These are phyloP conservation scores for Lophotis ruficrista DNA, from an alignment of 2,113 vertebrate species.

Conservation along the genomic window DNA sequence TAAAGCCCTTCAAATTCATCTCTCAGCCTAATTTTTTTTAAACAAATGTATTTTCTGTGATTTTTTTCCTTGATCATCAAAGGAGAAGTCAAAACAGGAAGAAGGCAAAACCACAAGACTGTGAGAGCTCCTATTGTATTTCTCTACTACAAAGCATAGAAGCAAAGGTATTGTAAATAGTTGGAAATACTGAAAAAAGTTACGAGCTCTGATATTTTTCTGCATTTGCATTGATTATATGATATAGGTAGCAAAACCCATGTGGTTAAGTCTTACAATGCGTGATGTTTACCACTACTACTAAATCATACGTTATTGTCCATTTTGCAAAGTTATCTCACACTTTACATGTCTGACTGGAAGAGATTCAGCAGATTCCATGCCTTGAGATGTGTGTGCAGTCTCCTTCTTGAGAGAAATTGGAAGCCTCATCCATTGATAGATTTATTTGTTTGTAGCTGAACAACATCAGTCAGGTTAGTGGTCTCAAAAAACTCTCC, in stretches of 20 bases:
- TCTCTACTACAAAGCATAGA: conserved; percentile 12
- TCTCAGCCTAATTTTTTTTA: conserved; percentile 44
- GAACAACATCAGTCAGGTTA: neutral
- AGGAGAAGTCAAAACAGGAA: conserved; percentile 5
- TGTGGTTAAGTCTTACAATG: neutral
- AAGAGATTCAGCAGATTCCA: neutral
- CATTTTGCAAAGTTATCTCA: neutral
- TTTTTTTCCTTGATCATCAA: conserved; percentile 25
- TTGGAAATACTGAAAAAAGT: neutral
- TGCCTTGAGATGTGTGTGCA: neutral
- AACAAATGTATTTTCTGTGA: neutral
- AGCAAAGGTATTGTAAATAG: neutral
- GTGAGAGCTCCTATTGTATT: conserved; percentile 10
- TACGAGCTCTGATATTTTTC: neutral
- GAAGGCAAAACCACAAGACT: conserved; percentile 8
- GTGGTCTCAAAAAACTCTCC: neutral
- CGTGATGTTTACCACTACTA: neutral
- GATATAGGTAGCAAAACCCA: neutral
- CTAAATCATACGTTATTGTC: neutral
- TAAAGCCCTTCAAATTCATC: conserved; percentile 55
- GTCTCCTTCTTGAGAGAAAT: neutral
- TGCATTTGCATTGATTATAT: neutral
- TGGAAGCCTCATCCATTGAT: neutral
- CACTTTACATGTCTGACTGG: neutral
- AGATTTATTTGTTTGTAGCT: neutral